These are phyloP conservation scores for Acridotheres tristis DNA, from an alignment of 2,797 vertebrate genomes.

Conservation along the genomic window DNA sequence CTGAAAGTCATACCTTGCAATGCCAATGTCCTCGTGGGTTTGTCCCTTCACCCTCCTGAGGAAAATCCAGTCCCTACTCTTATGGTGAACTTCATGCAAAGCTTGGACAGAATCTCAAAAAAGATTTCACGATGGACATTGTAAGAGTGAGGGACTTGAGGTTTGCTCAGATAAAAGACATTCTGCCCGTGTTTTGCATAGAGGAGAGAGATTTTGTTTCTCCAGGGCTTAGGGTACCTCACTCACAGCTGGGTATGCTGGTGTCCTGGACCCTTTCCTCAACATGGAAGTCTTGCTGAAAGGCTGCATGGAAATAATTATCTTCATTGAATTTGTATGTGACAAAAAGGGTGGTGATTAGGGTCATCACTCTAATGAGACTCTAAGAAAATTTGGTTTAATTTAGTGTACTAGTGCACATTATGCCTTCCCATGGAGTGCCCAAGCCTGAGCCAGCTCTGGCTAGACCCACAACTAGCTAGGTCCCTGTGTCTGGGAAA, in stretches of 20 bases:
- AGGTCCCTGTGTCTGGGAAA: neutral
- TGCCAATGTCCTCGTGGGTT: neutral
- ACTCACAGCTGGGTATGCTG: neutral
- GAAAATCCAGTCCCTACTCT: neutral
- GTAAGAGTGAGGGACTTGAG: neutral
- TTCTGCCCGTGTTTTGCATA: neutral
- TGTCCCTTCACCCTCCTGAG: rapidly evolving
- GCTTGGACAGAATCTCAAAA: neutral
- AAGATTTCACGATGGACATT: rapidly evolving
- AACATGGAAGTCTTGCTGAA: neutral
- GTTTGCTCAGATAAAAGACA: neutral
- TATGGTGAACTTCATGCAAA: neutral
- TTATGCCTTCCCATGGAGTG: rapidly evolving
- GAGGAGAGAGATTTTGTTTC: neutral
- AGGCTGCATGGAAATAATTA: neutral
- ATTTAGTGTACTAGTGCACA: neutral
- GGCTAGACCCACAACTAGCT: neutral
- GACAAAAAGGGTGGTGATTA: neutral
- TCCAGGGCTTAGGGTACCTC: neutral
- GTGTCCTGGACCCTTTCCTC: neutral
- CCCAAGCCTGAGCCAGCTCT: neutral
- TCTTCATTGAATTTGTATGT: neutral
- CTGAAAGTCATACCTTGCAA: neutral
- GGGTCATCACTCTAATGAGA: neutral
- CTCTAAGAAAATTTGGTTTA: neutral